Base-by-base conservation (phyloP, 2,888 invertebrate species). In the Prosopocoilus inquinatus region DNA sequence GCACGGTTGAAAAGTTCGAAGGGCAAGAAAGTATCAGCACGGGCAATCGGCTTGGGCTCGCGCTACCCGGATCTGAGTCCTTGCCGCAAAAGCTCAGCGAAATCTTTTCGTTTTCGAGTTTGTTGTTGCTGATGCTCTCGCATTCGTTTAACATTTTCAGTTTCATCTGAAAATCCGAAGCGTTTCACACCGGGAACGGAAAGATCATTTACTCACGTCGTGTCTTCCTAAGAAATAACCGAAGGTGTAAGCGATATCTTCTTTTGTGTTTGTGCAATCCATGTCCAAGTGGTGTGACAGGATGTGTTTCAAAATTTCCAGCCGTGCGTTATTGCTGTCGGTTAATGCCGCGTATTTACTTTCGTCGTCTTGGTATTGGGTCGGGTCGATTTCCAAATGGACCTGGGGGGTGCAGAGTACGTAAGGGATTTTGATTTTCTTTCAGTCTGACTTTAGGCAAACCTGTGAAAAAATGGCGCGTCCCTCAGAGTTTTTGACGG, bases 391-490 rank as follows among this genome's bases (percentile, higher is more conserved):
- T 77, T 93, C 93, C 65, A 93, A 79, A 71, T 92, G 91, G 44
- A 93, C 90, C 86, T 92, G 74, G 39, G 47, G 39, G 33, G 9
- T 7, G 2, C 9, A 51, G 11, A 28, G 12, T 36, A 36, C 34
- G 9, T 8, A 9, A n/a, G 35, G n/a, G 35, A 34, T 34, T 34
- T n/a, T n/a, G 35, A n/a, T 34, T 34, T 34, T 28, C 5, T 28
- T 28, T 3, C 20, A 20, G 16, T 28, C 15, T n/a, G 12, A 1
- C 13, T 35, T 45, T 28, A 16, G 46, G 34, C 47, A 54, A 70
- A 88, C 89, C 80, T 89, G 89, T 16, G 92, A 92, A 71, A 93
- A 91, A 41, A 93, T 85, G 3, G 90, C 90, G 62, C 84, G 82
- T 11, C 92, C 92, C 11, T 82, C 83, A 47, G 84, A 84, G 28